These are phyloP conservation scores for Neogale vison DNA, from an alignment of 2,113 vertebrate species.

Conservation along the genomic window DNA sequence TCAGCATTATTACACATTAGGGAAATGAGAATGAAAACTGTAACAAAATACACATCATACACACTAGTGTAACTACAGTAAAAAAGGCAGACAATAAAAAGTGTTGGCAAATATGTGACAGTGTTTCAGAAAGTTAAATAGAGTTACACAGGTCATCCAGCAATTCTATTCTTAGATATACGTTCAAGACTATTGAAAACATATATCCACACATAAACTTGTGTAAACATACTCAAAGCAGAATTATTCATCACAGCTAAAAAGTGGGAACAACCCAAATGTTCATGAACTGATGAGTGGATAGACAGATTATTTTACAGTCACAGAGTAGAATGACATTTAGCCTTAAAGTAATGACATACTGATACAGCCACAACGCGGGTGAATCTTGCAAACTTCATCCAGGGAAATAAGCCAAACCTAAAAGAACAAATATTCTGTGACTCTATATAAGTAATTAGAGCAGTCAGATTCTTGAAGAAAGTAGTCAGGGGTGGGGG, in stretches of 20 bases:
- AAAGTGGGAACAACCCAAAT: not conserved
- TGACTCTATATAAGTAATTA: not conserved
- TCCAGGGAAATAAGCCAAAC: not conserved
- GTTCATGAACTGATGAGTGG: not conserved
- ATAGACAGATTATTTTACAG: not conserved
- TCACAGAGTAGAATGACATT: not conserved
- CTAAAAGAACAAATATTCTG: not conserved
- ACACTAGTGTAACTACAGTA: not conserved
- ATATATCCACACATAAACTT: not conserved
- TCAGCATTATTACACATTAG: not conserved
- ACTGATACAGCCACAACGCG: not conserved
- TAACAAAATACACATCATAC: not conserved
- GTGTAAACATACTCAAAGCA: not conserved
- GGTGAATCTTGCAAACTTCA: not conserved
- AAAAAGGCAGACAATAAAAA: not conserved
- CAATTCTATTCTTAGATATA: not conserved
- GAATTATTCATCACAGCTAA: not conserved
- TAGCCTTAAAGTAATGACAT: not conserved
- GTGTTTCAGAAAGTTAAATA: not conserved
- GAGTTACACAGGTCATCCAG: not conserved
- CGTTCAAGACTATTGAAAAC: not conserved
- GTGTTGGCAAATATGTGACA: not conserved
- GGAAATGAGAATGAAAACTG: not conserved
- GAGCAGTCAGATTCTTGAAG: not conserved
- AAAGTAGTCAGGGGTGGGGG: not conserved